phyloP scores from a whole-genome alignment of 2,888 invertebrate genomes.

The Calephelis perditalis region DNA sequence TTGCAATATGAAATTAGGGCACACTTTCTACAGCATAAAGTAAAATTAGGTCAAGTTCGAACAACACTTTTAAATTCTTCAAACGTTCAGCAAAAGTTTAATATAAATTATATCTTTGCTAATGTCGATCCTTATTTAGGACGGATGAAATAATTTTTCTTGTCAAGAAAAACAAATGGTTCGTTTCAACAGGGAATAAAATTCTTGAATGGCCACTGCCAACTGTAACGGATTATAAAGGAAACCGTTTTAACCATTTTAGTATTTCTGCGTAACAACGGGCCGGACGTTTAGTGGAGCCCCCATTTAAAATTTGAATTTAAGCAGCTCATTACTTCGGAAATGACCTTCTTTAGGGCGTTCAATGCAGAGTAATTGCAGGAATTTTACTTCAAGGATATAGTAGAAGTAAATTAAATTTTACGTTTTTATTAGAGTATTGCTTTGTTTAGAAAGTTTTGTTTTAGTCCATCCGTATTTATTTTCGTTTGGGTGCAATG shows the following conservation, averaged over 20 bases:
- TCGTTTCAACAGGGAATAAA: slow-evolving; percentile 23
- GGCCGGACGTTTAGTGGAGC: slow-evolving; percentile 51
- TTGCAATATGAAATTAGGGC: no score
- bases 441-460: no score
- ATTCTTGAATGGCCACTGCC: slow-evolving; percentile 21
- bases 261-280: slow-evolving; percentile 43
- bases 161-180: slow-evolving; percentile 24
- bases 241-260: slow-evolving; percentile 38
- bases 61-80: no score
- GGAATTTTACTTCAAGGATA: slow-evolving; percentile 22
- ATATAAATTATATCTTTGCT: slow-evolving; percentile 11
- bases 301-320: slow-evolving; percentile 68
- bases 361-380: slow-evolving; percentile 73
- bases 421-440: neutral
- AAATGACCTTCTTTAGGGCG: slow-evolving; percentile 71
- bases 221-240: slow-evolving; percentile 26
- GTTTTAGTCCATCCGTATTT: no score
- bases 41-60: no score
- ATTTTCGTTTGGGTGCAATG: no score
- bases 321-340: slow-evolving; percentile 64
- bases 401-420: slow-evolving; percentile 14
- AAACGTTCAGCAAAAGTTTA: no score
- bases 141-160: slow-evolving; percentile 22
- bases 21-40: no score
- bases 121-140: slow-evolving; percentile 25